A percentile compares a stretch with the other conserved stretches of the same genome.
phyloP scores from a whole-genome alignment of 2,888 invertebrate species.

The Latheticus oryzae region DNA sequence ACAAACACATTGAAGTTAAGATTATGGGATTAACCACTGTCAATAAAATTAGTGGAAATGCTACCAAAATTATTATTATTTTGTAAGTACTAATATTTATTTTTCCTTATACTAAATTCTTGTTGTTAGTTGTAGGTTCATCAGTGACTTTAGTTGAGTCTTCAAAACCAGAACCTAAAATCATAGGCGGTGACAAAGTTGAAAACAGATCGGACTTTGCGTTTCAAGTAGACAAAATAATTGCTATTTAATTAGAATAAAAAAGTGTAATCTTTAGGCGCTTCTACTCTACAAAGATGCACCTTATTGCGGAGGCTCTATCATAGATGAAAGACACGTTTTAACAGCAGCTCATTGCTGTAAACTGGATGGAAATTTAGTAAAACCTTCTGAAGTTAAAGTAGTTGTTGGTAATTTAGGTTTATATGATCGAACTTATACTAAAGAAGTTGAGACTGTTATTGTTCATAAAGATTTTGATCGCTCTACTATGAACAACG shows the following conservation, averaged over 20 bases:
- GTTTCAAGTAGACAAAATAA: slow-evolving; percentile 3
- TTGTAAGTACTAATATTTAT: no score
- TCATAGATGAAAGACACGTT: slow-evolving; percentile 29
- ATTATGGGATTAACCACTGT: no score
- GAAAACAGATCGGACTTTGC: slow-evolving; percentile 4
- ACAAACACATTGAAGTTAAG: no score
- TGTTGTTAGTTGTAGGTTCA: neutral
- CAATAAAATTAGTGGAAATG: no score
- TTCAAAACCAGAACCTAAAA: slow-evolving; percentile 1
- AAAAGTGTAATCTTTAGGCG: slow-evolving; percentile 12
- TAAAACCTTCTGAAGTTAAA: neutral
- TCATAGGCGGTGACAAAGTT: slow-evolving; percentile 8
- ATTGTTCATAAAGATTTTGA: slow-evolving; percentile 20
- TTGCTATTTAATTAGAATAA: neutral
- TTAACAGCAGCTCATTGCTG: slow-evolving; percentile 38
- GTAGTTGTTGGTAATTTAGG: slow-evolving; percentile 23
- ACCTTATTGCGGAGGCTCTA: slow-evolving; percentile 34
- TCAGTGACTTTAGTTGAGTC: neutral
- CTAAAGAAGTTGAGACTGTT: slow-evolving; percentile 18
- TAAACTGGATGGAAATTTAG: slow-evolving; percentile 1
- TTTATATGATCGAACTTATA: slow-evolving; percentile 5
- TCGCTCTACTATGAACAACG: slow-evolving; percentile 1
- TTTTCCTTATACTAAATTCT: no score
- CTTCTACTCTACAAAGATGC: slow-evolving; percentile 7
- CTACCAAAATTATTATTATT: no score